Percentiles rank a stretch among this genome's conserved stretches.
Conservation (phyloP, 2,888 invertebrate species). For the Pecten maximus region DNA sequence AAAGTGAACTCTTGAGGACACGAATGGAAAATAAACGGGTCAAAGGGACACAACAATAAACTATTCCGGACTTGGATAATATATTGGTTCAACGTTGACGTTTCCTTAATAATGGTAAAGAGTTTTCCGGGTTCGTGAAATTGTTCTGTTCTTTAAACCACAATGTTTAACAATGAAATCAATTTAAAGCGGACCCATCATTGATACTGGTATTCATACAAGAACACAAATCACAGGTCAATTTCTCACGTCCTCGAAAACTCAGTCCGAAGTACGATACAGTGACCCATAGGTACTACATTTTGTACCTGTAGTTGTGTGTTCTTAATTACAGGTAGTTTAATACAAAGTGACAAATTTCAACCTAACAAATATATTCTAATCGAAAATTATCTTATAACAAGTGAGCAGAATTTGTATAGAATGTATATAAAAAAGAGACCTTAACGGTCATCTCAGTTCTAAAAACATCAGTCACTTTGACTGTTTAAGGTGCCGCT, state of each 20-base stretch:
- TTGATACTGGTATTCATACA: background rate
- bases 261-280: too few relatives aligned
- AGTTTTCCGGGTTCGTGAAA: background rate
- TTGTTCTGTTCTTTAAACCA: background rate
- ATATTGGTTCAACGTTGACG: background rate
- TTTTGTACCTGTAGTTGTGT: too few relatives aligned
- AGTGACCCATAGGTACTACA: too few relatives aligned
- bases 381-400: too few relatives aligned
- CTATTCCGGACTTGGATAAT: background rate
- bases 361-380: too few relatives aligned
- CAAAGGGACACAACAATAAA: background rate
- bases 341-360: too few relatives aligned
- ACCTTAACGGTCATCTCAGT: too few relatives aligned
- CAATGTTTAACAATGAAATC: background rate
- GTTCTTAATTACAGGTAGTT: too few relatives aligned
- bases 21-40: background rate
- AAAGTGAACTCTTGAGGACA: background rate
- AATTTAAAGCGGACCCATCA: background rate
- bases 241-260: background rate
- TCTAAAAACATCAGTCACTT: too few relatives aligned
- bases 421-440: too few relatives aligned
- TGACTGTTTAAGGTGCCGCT: too few relatives aligned
- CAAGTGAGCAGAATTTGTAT: too few relatives aligned
- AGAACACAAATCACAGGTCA: background rate
- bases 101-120: background rate